Conservation (phyloP, 2,113 vertebrate species). For the Perca fluviatilis region DNA sequence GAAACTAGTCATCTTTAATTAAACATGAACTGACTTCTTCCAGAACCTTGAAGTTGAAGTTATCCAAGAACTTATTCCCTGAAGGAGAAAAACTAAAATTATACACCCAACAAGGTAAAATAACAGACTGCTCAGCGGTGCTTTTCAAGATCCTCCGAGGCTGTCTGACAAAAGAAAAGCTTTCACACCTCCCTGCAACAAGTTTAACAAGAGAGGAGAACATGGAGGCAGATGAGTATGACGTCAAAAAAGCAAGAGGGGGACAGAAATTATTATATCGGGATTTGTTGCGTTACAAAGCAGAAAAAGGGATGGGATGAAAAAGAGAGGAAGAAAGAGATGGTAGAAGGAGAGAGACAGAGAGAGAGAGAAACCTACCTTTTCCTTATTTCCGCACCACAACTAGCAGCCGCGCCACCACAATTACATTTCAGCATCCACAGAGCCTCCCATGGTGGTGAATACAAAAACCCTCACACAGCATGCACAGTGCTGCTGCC, state of each 20-base stretch:
- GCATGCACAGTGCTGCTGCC: not conserved
- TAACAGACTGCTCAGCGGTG: slow-evolving; percentile 25
- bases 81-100: slow-evolving; percentile 21
- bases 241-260: not conserved
- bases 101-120: slow-evolving; percentile 27
- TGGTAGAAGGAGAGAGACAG: fast-evolving
- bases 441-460: not conserved
- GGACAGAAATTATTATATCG: not conserved
- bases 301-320: not conserved
- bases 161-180: slow-evolving; percentile 14
- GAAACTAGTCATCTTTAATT: not conserved
- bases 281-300: not conserved
- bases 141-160: not conserved
- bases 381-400: slow-evolving; percentile 18
- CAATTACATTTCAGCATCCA: slow-evolving; percentile 37
- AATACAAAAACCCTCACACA: not conserved
- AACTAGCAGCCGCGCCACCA: slow-evolving; percentile 32
- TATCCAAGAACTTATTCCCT: not conserved
- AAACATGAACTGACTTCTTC: not conserved
- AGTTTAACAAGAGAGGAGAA: slow-evolving; percentile 4
- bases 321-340: not conserved
- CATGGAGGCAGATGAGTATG: not conserved
- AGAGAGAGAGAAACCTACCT: not conserved
- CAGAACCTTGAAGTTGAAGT: not conserved
- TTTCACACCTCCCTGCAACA: slow-evolving; percentile 36